Percentiles rank a stretch among this genome's conserved stretches.
phyloP scores from a whole-genome alignment of 2,113 vertebrate species.

The Mohoua ochrocephala region DNA sequence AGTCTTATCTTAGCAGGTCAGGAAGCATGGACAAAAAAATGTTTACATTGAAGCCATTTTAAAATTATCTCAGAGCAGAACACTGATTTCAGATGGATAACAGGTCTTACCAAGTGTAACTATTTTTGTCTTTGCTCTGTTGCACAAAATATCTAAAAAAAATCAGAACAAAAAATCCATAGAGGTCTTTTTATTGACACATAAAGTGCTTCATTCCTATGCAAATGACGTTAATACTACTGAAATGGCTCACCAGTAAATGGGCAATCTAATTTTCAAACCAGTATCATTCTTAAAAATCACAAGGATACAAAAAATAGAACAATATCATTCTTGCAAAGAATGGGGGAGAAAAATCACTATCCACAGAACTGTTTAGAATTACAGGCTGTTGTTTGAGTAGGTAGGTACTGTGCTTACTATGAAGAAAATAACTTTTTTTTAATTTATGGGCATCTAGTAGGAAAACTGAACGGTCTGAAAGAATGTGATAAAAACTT shows the following conservation, averaged over 20 bases:
- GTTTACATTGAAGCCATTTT: neutral
- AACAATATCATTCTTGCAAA: neutral
- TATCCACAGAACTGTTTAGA: neutral
- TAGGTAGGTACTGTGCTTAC: neutral
- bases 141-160: neutral
- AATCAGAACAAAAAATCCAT: neutral
- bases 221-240: neutral
- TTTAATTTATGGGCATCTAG: neutral
- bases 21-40: neutral
- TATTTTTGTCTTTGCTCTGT: neutral
- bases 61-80: neutral
- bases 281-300: neutral
- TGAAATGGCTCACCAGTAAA: neutral
- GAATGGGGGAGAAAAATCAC: neutral
- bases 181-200: neutral
- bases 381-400: neutral
- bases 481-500: neutral
- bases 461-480: neutral
- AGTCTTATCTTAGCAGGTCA: neutral
- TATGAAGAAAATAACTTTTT: neutral
- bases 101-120: neutral
- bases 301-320: neutral
- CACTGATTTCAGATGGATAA: neutral
- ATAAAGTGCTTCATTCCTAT: neutral
- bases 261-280: neutral